phyloP scores from a whole-genome alignment of 1,140 invertebrate species.

The Drosophila melanica region DNA sequence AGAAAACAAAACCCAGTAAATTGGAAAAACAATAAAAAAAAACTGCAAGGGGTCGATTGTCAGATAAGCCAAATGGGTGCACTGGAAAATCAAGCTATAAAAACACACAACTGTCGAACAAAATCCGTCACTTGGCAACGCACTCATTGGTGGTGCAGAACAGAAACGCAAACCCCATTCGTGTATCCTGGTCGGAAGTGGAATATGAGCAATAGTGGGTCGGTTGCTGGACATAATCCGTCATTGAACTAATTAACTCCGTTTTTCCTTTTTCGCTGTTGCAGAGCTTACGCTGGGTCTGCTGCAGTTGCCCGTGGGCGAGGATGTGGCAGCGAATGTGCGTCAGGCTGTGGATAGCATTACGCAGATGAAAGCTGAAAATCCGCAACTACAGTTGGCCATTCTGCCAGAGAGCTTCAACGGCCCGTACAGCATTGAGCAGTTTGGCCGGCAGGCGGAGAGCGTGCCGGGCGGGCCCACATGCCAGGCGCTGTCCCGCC shows the following conservation, averaged over 20 bases:
- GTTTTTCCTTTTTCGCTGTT: background rate
- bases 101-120: background rate
- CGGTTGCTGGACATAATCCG: background rate
- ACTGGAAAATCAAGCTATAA: constrained; percentile 42
- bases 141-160: background rate
- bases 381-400: constrained; percentile 88
- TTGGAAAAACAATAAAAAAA: constrained; percentile 6
- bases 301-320: constrained; percentile 91
- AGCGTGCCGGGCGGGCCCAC: constrained; percentile 90
- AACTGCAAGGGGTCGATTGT: constrained; percentile 5
- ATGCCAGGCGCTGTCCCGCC: constrained; percentile 87
- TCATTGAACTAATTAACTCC: constrained; percentile 8
- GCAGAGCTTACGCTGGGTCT: constrained; percentile 88
- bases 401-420: constrained; percentile 98
- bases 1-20: constrained; percentile 1
- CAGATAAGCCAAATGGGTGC: constrained; percentile 18
- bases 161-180: background rate
- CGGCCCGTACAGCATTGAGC: constrained; percentile 91
- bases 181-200: background rate
- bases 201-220: constrained; percentile 49
- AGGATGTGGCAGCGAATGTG: constrained; percentile 91
- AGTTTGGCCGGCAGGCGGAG: constrained; percentile 95
- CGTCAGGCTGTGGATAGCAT: constrained; percentile 89
- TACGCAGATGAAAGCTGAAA: constrained; percentile 87
- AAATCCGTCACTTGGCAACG: constrained; percentile 21